A percentile compares a stretch with the other conserved stretches of the same genome.
Conservation (phyloP, 2,113 vertebrate genomes). For the Sapayoa aenigma region DNA sequence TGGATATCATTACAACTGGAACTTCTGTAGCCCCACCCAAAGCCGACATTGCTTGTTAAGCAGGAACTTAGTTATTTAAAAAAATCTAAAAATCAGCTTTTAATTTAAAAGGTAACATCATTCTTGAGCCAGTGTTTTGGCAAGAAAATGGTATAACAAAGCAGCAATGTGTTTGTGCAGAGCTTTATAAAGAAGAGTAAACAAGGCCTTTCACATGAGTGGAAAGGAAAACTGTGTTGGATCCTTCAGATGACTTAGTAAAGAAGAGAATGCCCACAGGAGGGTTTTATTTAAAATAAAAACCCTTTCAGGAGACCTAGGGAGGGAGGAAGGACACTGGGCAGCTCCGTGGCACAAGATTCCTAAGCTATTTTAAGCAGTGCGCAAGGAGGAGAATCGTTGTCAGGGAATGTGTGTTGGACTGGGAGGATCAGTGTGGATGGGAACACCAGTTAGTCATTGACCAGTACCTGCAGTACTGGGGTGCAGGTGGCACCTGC, state of each 20-base stretch:
- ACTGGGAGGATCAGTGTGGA: not conserved
- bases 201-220: not conserved
- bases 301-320: not conserved
- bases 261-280: not conserved
- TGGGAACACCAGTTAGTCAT: accelerated
- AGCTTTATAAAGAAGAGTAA: not conserved
- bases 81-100: not conserved
- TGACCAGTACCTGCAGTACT: not conserved
- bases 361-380: not conserved
- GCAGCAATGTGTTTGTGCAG: not conserved
- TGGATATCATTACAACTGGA: conserved; percentile 57
- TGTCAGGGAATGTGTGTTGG: accelerated
- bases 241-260: not conserved
- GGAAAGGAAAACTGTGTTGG: not conserved
- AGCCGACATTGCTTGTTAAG: conserved; percentile 7
- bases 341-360: not conserved
- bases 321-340: not conserved
- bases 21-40: conserved; percentile 61
- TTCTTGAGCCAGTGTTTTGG: not conserved
- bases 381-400: not conserved
- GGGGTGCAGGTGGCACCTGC: not conserved
- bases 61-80: not conserved
- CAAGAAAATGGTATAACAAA: not conserved
- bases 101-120: not conserved
- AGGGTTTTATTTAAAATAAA: not conserved